Evolutionary conservation across 2,888 invertebrate genomes (phyloP), one percentile per base, ranked within the genome.

Genomic region (Eupithecia centaureata): DNA sequence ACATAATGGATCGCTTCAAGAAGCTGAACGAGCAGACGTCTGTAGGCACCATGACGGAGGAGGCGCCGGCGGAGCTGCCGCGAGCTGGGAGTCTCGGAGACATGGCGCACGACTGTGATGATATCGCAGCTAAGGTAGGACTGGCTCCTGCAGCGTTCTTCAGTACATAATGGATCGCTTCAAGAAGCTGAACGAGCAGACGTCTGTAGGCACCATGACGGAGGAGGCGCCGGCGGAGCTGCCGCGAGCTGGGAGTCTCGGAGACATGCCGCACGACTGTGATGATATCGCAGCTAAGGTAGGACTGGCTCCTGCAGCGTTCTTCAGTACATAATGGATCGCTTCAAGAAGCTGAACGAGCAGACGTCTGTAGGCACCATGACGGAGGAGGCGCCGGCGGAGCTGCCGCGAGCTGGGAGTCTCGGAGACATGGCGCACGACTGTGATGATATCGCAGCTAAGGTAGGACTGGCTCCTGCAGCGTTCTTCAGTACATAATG

Each of bases 81-180:
- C 54, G 66, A 0, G 30, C 75, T 35, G 30, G 72, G 54, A 84
- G 82, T 74, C 82, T 84, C 54, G 86, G 88, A 52, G 79, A 84
- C 22, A 82, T 85, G 32, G 86, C 87, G 0, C 86, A 88, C 1
- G 86, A 88, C 28, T 79, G 90, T 22, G 90, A 92, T 30, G 86
- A 87, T 32, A 74, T 87, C 4, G 82, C 85, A n/a, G n/a, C n/a
- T n/a, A n/a, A n/a, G n/a, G n/a, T n/a, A n/a, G n/a, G n/a, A n/a
- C n/a, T n/a, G n/a, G n/a, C n/a, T n/a, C n/a, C n/a, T n/a, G 95
- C 95, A 0, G 94, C 94, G 73, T 95, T 95, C 79, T 95, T 95
- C 79, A 94, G 71, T 95, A 95, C 77, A 94, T 95, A 30, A 91
- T 94, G 77, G 94, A 93, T 66, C 92, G 95, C 30, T 94, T 92